These are phyloP conservation scores for Tachuris rubrigastra DNA, from an alignment of 2,113 vertebrate genomes.

Conservation along the genomic window DNA sequence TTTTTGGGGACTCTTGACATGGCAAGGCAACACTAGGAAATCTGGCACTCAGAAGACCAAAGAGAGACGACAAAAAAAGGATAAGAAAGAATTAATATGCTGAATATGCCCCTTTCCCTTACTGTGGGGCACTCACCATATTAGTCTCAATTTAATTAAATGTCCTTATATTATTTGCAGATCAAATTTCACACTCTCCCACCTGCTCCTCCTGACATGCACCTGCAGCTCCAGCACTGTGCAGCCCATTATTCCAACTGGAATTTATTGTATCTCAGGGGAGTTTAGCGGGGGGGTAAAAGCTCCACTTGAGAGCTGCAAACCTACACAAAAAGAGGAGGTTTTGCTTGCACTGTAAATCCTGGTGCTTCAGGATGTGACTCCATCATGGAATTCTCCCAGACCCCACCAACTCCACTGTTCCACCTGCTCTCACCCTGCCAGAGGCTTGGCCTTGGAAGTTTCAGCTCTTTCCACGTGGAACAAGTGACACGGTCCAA, in stretches of 20 bases:
- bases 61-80: background rate
- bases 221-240: background rate
- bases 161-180: background rate
- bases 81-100: background rate
- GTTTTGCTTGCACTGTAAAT: background rate
- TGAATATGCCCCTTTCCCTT: background rate
- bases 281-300: background rate
- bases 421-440: accelerated
- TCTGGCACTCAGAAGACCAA: background rate
- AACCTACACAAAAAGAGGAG: background rate
- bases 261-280: background rate
- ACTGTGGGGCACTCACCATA: background rate
- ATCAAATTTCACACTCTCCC: background rate
- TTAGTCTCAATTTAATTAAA: background rate
- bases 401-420: accelerated
- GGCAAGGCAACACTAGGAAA: background rate
- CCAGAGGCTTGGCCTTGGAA: background rate
- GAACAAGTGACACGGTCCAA: accelerated
- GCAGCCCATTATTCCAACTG: background rate
- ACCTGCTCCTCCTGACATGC: background rate
- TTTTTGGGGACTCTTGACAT: background rate
- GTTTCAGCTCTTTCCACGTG: background rate
- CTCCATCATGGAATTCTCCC: background rate
- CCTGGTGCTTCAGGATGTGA: background rate
- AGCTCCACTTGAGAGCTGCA: background rate